Conservation (phyloP, 2,888 invertebrate species). For the Caenorhabditis auriculariae region DNA sequence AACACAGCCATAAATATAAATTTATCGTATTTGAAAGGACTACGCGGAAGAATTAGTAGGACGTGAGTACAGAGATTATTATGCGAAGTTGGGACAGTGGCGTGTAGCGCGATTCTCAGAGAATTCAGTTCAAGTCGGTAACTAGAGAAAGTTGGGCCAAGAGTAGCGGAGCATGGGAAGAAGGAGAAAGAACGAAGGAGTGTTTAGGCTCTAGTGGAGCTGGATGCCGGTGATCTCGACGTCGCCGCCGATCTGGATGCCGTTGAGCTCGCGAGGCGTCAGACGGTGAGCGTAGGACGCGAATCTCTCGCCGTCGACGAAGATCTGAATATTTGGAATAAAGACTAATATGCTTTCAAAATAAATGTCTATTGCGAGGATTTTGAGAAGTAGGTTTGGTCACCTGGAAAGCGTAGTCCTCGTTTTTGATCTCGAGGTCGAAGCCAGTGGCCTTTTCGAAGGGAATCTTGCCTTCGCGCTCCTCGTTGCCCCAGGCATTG, state of each 20-base stretch:
- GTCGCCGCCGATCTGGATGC: slow-evolving; percentile 62
- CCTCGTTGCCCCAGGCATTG: slow-evolving; percentile 53
- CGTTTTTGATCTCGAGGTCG: slow-evolving; percentile 50
- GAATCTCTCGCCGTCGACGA: slow-evolving; percentile 63
- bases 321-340: slow-evolving; percentile 62
- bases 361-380: neutral
- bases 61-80: too few species aligned
- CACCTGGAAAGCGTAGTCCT: slow-evolving; percentile 50
- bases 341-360: neutral
- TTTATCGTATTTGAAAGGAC: too few species aligned
- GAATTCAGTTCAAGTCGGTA: neutral
- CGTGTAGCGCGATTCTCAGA: too few species aligned
- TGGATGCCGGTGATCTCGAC: slow-evolving; percentile 61
- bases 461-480: slow-evolving; percentile 50
- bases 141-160: slow-evolving; percentile 2
- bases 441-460: slow-evolving; percentile 47
- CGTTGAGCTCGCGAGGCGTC: slow-evolving; percentile 61
- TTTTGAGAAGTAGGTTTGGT: neutral
- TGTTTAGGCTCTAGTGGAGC: slow-evolving; percentile 39
- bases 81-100: too few species aligned
- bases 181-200: neutral
- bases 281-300: slow-evolving; percentile 63
- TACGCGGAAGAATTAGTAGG: too few species aligned
- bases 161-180: slow-evolving; percentile 10
- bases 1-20: too few species aligned